These are phyloP conservation scores for Vespertilio murinus DNA, from an alignment of 2,797 vertebrate genomes.

Conservation along the genomic window DNA sequence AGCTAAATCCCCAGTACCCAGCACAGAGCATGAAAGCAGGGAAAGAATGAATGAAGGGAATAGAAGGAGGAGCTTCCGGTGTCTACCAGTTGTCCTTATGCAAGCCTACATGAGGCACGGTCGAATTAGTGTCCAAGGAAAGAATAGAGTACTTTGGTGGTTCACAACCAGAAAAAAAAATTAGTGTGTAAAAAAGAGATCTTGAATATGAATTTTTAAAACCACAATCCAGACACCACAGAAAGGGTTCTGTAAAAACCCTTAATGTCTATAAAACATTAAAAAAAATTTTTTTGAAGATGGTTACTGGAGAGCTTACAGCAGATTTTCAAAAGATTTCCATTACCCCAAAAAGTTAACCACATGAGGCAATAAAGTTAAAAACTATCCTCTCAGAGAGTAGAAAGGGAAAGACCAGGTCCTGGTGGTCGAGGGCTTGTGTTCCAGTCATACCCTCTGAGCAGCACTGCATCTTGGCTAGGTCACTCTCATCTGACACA, in stretches of 20 bases:
- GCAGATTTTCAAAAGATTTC: slow-evolving; percentile 29
- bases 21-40: neutral
- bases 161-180: slow-evolving; percentile 5
- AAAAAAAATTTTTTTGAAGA: neutral
- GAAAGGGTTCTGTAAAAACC: neutral
- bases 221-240: neutral
- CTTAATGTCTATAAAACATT: neutral
- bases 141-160: neutral
- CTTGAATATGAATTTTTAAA: slow-evolving; percentile 25
- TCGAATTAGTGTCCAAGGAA: neutral
- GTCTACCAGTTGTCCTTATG: neutral
- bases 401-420: neutral
- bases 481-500: neutral
- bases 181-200: neutral
- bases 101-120: neutral
- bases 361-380: slow-evolving; percentile 6
- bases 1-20: slow-evolving; percentile 13
- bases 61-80: slow-evolving; percentile 9
- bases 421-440: neutral
- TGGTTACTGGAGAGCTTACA: neutral
- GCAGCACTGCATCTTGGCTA: neutral
- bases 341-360: neutral
- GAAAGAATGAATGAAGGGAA: slow-evolving; percentile 32
- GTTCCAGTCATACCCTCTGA: neutral
- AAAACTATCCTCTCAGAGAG: neutral